phyloP scores from a whole-genome alignment of 2,113 vertebrate genomes.

The Tupaia tana region DNA sequence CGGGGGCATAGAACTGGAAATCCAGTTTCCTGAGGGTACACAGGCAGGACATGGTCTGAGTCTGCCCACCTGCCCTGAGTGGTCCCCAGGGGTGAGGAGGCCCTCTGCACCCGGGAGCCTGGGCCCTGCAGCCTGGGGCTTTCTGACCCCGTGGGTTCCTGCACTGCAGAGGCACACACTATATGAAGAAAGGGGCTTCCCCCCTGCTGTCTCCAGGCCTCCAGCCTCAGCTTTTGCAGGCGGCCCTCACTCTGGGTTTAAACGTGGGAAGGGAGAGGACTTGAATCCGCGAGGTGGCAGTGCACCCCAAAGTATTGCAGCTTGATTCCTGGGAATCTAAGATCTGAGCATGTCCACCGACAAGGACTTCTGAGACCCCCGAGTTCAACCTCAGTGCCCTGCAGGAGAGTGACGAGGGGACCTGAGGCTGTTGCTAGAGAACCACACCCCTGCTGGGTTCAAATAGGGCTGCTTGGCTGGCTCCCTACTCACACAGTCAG shows the following conservation, averaged over 20 bases:
- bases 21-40: rapidly evolving
- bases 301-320: not conserved
- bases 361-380: not conserved
- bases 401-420: not conserved
- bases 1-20: not conserved
- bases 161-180: rapidly evolving
- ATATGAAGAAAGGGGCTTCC: not conserved
- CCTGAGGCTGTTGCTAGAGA: not conserved
- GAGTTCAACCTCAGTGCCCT: not conserved
- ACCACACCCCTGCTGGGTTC: not conserved
- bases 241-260: not conserved
- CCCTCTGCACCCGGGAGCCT: not conserved
- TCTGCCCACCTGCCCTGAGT: not conserved
- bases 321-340: not conserved
- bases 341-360: not conserved
- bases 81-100: not conserved
- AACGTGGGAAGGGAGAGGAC: not conserved
- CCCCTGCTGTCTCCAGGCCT: too few species aligned
- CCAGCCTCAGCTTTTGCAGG: not conserved
- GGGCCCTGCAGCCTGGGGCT: not conserved
- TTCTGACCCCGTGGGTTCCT: not conserved
- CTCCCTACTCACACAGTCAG: rapidly evolving
- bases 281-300: rapidly evolving
- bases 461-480: not conserved
- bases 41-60: not conserved